Evolutionary conservation across 2,797 vertebrate species (phyloP), one percentile per base, ranked within the genome.

Genomic region (Gobionotothen gibberifrons): DNA sequence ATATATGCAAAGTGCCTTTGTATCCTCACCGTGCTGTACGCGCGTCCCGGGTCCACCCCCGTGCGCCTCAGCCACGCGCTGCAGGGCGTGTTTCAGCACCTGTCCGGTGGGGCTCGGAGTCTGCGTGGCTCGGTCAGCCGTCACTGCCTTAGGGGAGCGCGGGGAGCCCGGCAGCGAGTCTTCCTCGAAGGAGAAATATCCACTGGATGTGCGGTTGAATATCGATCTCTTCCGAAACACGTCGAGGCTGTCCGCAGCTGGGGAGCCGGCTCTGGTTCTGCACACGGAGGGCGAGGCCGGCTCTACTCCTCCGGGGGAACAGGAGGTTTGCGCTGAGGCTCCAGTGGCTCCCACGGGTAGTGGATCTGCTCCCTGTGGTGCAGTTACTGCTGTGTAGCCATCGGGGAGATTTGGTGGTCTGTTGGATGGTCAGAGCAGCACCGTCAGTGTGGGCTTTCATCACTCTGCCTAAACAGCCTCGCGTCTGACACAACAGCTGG

Each of bases 111-210:
- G 96, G 78, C 95, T 97, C 72, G 96, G 95, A 55, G 97, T 98
- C 93, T 98, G 97, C 76, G 97, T 97, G 65, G 95, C 93, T 89
- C 93, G 95, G 88, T 97, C 96, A 76, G 95, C 94, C 89, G 93
- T 83, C 63, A 2, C 9, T 1, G 76, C 63, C 53, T 60, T 67
- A 43, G 78, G 66, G 12, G 94, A 94, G 86, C 95, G 92, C 76
- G 94, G 96, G 29, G 97, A 95, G 91, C 92, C 95, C 85, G 94
- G 94, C 72, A 82, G 47, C 15, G 96, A 96, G 87, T 97, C 96
- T 77, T 92, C 89, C 84, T 98, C 96, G 85, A 93, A 95, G 84
- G 97, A 98, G 93, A 96, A 97, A 94, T 98, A 98, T 79, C 97
- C 98, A 86, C 97, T 98, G 89, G 97, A 98, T 46, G 93, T 93